Evolutionary conservation across 2,888 invertebrate species (phyloP), one percentile per base, ranked within the genome.

Genomic region (Rapana venosa): DNA sequence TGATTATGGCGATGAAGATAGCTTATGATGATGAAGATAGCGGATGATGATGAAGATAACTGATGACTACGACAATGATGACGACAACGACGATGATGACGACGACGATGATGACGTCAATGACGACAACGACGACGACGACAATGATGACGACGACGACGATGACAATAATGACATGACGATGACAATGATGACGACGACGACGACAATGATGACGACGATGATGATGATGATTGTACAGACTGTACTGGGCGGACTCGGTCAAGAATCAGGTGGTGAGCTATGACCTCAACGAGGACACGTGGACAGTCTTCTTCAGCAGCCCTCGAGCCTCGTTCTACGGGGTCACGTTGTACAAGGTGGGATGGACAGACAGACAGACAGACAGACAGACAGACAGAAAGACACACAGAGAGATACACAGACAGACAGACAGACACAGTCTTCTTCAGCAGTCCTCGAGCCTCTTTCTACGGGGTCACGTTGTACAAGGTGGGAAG

Each of bases 211-310:
- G 79, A 22, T 79, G 35, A 79, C 35, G 79, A 79, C 35, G 22
- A 6, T 15, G 32, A 17, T 26, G 20, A 4, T 11, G 74, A n/a
- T 8, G n/a, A 20, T 32, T 89, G 90, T 91, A 13, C 91, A 95
- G 95, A 36, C 88, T 95, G 81, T 95, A 94, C 90, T 95, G 95
- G 95, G 92, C 94, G 0, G 95, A 95, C 91, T 94, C 95, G 0
- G 91, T 89, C 4, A 74, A 93, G 22, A 91, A 92, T 84, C 92
- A 93, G 26, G 92, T 95, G 5, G 90, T 92, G 26, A 92, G 91
- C 35, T 91, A 93, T 30, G 92, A 94, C 77, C 91, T 95, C 20
- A 89, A 91, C 17, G 91, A 92, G 0, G 92, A 89, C 6, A 89
- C 79, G 35, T 88, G 93, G 8, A 89, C 90, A 61, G 92, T 93